These are phyloP conservation scores for Tortrix viridana DNA, from an alignment of 2,888 invertebrate genomes.

Conservation along the genomic window DNA sequence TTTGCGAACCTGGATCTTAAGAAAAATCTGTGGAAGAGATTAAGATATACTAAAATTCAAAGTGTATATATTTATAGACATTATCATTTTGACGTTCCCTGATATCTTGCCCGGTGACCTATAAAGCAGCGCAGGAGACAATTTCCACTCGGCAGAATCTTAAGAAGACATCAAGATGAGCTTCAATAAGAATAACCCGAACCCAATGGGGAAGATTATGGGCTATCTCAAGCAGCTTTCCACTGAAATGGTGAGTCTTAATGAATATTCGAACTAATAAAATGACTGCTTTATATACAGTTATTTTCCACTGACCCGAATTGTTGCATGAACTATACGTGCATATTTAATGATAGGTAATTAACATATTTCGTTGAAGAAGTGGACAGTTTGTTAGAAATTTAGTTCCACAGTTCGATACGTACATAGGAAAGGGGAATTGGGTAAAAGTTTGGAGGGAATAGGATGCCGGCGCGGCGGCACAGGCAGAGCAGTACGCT, in stretches of 20 bases:
- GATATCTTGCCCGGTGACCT: slow-evolving; percentile 51
- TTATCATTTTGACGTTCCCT: slow-evolving; percentile 77
- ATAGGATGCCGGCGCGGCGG: slow-evolving; percentile 1
- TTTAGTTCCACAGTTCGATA: slow-evolving; percentile 9
- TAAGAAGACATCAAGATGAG: slow-evolving; percentile 73
- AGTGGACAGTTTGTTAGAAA: slow-evolving; percentile 6
- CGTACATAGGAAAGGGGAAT: slow-evolving; percentile 1
- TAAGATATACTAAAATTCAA: slow-evolving; percentile 57
- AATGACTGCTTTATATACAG: slow-evolving; percentile 26
- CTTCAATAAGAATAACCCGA: slow-evolving; percentile 81
- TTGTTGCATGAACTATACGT: slow-evolving; percentile 40
- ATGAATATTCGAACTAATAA: slow-evolving; percentile 8
- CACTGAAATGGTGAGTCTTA: slow-evolving; percentile 77
- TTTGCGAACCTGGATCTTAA: slow-evolving; percentile 72
- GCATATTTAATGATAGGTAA: slow-evolving; percentile 25
- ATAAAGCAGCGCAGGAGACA: slow-evolving; percentile 44
- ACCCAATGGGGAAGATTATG: slow-evolving; percentile 80
- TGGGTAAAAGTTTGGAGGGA: slow-evolving; percentile 5
- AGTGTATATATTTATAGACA: slow-evolving; percentile 68
- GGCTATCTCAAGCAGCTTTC: slow-evolving; percentile 80
- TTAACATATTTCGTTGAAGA: slow-evolving; percentile 35
- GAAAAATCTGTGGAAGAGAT: slow-evolving; percentile 54
- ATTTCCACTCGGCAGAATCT: slow-evolving; percentile 20
- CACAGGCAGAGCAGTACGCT: slow-evolving; percentile 20
- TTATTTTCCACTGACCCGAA: slow-evolving; percentile 42